phyloP scores from a whole-genome alignment of 2,888 invertebrate species.

The Cryptocephalus moraei region DNA sequence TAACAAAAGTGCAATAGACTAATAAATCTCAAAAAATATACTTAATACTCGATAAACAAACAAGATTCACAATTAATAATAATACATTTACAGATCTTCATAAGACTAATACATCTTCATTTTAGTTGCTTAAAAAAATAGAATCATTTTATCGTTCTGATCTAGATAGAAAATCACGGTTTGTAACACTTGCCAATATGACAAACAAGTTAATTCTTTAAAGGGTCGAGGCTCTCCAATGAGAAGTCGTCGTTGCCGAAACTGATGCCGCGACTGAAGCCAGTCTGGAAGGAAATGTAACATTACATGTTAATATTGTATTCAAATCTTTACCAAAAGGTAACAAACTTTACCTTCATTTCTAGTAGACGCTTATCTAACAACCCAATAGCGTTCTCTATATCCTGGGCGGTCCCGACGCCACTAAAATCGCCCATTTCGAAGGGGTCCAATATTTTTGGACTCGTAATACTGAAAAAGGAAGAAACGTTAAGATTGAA shows the following conservation, averaged over 20 bases:
- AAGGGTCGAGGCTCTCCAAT: conserved; percentile 85
- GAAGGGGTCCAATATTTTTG: conserved; percentile 60
- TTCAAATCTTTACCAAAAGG: not conserved
- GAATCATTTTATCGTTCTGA: conserved; percentile 13
- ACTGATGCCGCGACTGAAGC: conserved; percentile 76
- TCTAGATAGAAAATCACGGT: conserved; percentile 22
- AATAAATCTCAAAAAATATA: too few relatives aligned
- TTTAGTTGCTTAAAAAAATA: conserved; percentile 7
- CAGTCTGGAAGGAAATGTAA: conserved; percentile 55
- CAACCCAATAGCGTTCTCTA: conserved; percentile 66
- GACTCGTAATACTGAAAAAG: conserved; percentile 28
- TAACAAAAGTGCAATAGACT: too few relatives aligned
- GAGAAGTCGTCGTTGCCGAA: conserved; percentile 92
- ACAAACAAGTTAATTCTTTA: conserved; percentile 52
- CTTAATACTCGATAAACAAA: not conserved
- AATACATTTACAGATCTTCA: not conserved
- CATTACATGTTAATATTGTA: not conserved
- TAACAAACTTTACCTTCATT: conserved; percentile 58
- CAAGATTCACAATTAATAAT: not conserved
- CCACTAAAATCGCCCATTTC: conserved; percentile 68
- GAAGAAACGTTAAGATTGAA: too few relatives aligned
- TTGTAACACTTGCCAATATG: conserved; percentile 22
- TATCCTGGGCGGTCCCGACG: conserved; percentile 46
- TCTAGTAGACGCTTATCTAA: conserved; percentile 74
- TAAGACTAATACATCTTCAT: not conserved